Percentiles rank a stretch among this genome's conserved stretches.
Conservation (phyloP, 2,888 invertebrate genomes). For the Drosophila peninsularis region DNA sequence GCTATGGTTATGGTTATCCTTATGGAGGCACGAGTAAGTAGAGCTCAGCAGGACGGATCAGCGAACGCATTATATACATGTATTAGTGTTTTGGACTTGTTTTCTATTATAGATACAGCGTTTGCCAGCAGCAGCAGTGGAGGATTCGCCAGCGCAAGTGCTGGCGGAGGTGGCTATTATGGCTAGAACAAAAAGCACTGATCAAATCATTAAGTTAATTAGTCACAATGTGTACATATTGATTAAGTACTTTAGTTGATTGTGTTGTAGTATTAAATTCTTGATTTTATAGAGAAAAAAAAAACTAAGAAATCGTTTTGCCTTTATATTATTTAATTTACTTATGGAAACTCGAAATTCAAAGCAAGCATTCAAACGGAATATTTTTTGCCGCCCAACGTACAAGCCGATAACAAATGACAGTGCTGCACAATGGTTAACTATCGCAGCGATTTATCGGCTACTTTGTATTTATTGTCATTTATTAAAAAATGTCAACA, state of each 20-base stretch:
- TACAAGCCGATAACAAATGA: neutral
- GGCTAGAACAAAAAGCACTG: conserved; percentile 41
- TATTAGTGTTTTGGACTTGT: conserved; percentile 71
- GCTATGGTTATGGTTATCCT: conserved; percentile 47
- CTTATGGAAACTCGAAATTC: neutral
- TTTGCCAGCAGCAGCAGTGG: conserved; percentile 74
- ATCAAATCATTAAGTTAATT: conserved; percentile 31
- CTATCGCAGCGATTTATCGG: neutral
- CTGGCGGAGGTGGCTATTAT: conserved; percentile 64
- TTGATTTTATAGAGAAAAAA: conserved; percentile 24
- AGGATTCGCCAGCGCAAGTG: conserved; percentile 69
- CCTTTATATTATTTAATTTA: neutral
- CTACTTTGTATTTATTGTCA: neutral
- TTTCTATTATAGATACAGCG: conserved; percentile 67
- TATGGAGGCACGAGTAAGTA: conserved; percentile 63
- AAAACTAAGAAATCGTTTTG: neutral
- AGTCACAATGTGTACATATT: conserved; percentile 32
- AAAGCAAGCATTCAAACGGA: neutral
- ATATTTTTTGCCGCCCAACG: conserved; percentile 2
- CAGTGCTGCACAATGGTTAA: conserved; percentile 24
- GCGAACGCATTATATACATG: conserved; percentile 32
- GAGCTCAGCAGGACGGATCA: conserved; percentile 6
- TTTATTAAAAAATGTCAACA: neutral
- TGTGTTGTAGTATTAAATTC: conserved; percentile 28
- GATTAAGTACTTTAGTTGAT: conserved; percentile 41